Conservation (phyloP, 2,797 vertebrate species). For the Muscicapa comitata region DNA sequence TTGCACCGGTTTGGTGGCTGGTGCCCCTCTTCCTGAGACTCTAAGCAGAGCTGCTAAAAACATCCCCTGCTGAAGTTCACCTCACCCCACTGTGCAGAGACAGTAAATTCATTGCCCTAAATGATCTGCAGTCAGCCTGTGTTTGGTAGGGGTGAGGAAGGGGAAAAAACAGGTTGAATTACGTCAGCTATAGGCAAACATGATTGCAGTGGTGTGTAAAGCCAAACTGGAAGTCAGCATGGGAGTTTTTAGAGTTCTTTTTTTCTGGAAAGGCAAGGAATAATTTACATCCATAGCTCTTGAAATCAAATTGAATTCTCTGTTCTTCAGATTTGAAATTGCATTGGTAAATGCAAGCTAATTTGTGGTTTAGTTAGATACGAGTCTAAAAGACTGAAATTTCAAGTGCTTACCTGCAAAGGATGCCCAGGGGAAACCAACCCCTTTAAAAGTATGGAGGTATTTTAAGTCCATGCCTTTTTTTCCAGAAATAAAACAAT, state of each 20-base stretch:
- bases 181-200: not conserved
- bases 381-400: not conserved
- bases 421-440: not conserved
- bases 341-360: not conserved
- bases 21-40: not conserved
- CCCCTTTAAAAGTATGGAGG: not conserved
- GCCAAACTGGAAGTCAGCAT: not conserved
- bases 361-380: not conserved
- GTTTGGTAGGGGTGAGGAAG: not conserved
- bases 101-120: not conserved
- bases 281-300: not conserved
- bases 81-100: not conserved
- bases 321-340: not conserved
- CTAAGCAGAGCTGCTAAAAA: not conserved
- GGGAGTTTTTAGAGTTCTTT: fast-evolving
- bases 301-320: not conserved
- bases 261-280: not conserved
- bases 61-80: not conserved
- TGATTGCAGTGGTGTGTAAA: not conserved
- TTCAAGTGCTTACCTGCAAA: not conserved
- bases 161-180: not conserved
- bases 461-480: not conserved
- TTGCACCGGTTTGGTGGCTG: not conserved
- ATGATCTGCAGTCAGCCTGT: not conserved
- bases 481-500: not conserved